Conservation (phyloP, 2,113 vertebrate species). For the Manacus vitellinus region DNA sequence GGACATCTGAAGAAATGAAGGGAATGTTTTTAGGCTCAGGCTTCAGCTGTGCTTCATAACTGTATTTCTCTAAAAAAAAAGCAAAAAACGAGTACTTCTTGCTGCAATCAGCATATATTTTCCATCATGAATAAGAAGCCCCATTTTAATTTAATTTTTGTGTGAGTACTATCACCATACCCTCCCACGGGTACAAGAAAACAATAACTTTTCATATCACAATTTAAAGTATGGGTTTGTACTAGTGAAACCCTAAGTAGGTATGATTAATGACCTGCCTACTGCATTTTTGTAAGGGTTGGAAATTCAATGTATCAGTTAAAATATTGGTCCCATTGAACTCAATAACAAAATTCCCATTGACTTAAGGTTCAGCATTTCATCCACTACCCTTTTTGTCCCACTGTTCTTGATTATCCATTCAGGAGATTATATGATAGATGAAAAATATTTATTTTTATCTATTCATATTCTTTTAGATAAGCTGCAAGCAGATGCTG, state of each 20-base stretch:
- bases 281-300: neutral
- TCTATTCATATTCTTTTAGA: neutral
- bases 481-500: neutral
- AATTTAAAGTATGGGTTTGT: neutral
- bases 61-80: neutral
- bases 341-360: neutral
- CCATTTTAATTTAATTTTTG: neutral
- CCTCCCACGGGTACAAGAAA: neutral
- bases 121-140: neutral
- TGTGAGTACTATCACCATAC: neutral
- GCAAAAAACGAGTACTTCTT: neutral
- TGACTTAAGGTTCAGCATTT: neutral
- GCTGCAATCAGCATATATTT: neutral
- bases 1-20: neutral
- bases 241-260: neutral
- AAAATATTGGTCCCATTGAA: neutral
- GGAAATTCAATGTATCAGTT: neutral
- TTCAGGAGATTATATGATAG: neutral
- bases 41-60: neutral
- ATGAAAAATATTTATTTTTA: neutral
- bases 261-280: neutral
- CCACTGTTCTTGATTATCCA: neutral
- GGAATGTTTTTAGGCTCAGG: neutral
- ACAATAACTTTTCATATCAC: neutral
- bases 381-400: neutral